phyloP scores from a whole-genome alignment of 1,140 invertebrate species.

The Acromyrmex heyeri region DNA sequence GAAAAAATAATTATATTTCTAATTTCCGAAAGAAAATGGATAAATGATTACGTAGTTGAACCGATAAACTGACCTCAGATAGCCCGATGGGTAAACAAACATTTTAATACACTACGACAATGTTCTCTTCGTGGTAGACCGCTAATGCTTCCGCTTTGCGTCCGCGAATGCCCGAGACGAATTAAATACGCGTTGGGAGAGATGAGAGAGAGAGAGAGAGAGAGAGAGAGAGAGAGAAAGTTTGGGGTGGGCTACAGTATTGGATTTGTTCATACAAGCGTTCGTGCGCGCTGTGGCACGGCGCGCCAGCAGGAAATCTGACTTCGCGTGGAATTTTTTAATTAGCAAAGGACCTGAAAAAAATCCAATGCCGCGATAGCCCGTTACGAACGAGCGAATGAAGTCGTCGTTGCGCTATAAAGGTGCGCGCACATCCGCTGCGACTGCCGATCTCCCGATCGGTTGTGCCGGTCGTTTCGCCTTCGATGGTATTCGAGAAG shows the following conservation, averaged over 20 bases:
- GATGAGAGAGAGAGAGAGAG: not conserved
- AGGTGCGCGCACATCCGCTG: conserved; percentile 34
- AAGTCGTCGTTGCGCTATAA: conserved; percentile 66
- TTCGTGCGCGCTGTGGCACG: conserved; percentile 42
- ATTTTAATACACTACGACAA: conserved; percentile 26
- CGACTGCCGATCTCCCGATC: conserved; percentile 27
- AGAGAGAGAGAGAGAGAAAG: conserved; percentile 12
- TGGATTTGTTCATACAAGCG: conserved; percentile 76
- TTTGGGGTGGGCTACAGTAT: conserved; percentile 65
- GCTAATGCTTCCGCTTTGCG: conserved; percentile 27
- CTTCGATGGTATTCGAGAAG: conserved; percentile 37
- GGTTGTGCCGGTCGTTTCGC: conserved; percentile 9
- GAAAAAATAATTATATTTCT: not conserved
- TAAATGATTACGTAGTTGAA: not conserved
- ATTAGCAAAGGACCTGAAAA: conserved; percentile 77
- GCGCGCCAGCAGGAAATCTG: conserved; percentile 74
- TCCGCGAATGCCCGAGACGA: conserved; percentile 36
- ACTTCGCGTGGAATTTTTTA: conserved; percentile 83
- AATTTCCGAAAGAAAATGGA: not conserved
- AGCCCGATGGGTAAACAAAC: not conserved
- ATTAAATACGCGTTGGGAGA: conserved; percentile 69
- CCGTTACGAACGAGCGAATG: conserved; percentile 59
- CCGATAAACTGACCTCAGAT: not conserved
- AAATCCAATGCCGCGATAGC: conserved; percentile 70
- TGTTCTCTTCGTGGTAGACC: conserved; percentile 24